These are phyloP conservation scores for Polymixis flavicincta DNA, from an alignment of 2,888 invertebrate species.

Conservation along the genomic window DNA sequence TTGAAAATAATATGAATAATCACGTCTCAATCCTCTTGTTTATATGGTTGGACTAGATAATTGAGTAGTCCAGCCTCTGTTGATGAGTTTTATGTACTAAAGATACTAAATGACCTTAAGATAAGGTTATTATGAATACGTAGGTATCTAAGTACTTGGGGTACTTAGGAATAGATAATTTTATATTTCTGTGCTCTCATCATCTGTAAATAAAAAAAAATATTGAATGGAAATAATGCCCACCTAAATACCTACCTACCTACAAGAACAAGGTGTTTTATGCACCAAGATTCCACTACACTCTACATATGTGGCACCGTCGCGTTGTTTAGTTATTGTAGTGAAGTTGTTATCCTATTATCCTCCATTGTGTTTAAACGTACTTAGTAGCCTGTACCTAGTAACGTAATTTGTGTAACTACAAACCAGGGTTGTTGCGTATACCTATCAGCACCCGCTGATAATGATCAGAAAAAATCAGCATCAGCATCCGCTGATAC, in stretches of 20 bases:
- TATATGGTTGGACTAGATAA: constrained; percentile 51
- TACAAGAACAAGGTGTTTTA: not conserved
- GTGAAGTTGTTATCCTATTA: constrained; percentile 19
- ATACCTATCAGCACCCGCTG: too few species aligned
- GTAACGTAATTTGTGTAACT: constrained; percentile 9
- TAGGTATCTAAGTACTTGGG: constrained; percentile 7
- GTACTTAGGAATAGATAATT: not conserved
- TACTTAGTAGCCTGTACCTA: not conserved
- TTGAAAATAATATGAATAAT: constrained; percentile 56
- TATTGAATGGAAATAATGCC: not conserved
- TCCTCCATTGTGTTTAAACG: constrained; percentile 23
- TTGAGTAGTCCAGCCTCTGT: constrained; percentile 47
- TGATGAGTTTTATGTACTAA: constrained; percentile 36
- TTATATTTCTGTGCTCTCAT: constrained; percentile 19
- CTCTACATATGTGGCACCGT: not conserved
- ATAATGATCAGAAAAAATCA: too few species aligned
- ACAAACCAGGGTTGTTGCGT: not conserved
- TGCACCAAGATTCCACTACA: not conserved
- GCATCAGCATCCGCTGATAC: too few species aligned
- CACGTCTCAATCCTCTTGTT: constrained; percentile 47
- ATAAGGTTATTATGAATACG: constrained; percentile 44
- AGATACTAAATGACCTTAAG: constrained; percentile 46
- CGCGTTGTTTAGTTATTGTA: constrained; percentile 1
- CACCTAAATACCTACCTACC: not conserved
- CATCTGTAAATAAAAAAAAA: constrained; percentile 6